These are phyloP conservation scores for Bettongia penicillata DNA, from an alignment of 2,113 vertebrate genomes.

Conservation along the genomic window DNA sequence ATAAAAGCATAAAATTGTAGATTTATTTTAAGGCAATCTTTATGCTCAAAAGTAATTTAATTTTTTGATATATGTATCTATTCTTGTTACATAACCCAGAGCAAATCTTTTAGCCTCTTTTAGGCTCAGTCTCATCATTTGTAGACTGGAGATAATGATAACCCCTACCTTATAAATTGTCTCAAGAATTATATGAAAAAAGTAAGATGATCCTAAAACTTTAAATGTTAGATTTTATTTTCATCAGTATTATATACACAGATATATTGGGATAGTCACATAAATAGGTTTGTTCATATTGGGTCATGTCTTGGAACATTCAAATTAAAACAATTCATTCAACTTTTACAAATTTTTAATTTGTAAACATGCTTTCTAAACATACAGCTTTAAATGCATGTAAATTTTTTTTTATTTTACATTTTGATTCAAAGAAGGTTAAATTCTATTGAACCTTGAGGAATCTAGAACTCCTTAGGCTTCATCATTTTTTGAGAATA, in stretches of 20 bases:
- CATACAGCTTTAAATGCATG: not conserved
- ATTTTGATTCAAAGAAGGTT: not conserved
- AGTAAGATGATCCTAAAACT: not conserved
- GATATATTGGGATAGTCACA: not conserved
- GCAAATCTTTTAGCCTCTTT: not conserved
- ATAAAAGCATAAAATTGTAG: not conserved
- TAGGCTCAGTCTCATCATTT: not conserved
- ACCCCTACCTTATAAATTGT: not conserved
- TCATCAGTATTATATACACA: not conserved
- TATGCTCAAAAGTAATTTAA: not conserved
- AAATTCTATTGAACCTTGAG: not conserved
- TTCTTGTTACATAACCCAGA: not conserved
- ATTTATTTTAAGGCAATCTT: not conserved
- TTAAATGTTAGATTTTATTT: not conserved
- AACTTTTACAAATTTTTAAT: not conserved
- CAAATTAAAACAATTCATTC: not conserved
- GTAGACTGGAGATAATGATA: not conserved
- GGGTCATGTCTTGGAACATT: not conserved
- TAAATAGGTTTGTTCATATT: not conserved
- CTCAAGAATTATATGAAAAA: not conserved
- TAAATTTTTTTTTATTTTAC: not conserved
- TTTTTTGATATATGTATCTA: not conserved
- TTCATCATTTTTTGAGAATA: not conserved
- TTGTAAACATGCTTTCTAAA: not conserved
- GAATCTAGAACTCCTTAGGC: not conserved